These are phyloP conservation scores for Drosophila mayri DNA, from an alignment of 1,140 invertebrate species.

Conservation along the genomic window DNA sequence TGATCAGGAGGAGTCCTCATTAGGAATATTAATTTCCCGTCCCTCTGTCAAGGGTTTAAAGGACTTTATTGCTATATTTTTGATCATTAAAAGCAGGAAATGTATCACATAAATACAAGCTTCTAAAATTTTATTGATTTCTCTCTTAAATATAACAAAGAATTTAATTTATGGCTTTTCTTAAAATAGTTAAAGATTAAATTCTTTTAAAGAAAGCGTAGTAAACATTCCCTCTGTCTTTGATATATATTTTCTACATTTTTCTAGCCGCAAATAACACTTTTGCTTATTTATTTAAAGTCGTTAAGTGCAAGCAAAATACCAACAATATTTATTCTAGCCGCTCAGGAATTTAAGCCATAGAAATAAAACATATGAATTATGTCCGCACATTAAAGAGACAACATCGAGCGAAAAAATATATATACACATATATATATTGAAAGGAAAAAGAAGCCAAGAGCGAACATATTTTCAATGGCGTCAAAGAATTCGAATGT, in stretches of 20 bases:
- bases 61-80: background rate
- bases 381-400: constrained; percentile 63
- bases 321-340: constrained; percentile 42
- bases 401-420: constrained; percentile 31
- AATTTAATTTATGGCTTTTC: background rate
- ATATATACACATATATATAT: background rate
- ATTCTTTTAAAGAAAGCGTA: background rate
- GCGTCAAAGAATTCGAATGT: constrained; percentile 39
- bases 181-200: no score
- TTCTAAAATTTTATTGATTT: background rate
- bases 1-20: constrained; percentile 17
- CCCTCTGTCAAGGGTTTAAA: background rate
- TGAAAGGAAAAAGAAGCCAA: background rate
- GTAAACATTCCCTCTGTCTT: constrained; percentile 1
- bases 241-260: constrained; percentile 9
- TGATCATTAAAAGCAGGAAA: background rate
- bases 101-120: background rate
- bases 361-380: constrained; percentile 81
- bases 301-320: constrained; percentile 42
- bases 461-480: constrained; percentile 33
- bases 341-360: constrained; percentile 60
- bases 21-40: constrained; percentile 5
- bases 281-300: constrained; percentile 53
- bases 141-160: background rate
- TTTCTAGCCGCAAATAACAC: background rate